Evolutionary conservation across 2,113 vertebrate species (phyloP), one percentile per base, ranked within the genome.

Genomic region (Oncorhynchus clarkii): DNA sequence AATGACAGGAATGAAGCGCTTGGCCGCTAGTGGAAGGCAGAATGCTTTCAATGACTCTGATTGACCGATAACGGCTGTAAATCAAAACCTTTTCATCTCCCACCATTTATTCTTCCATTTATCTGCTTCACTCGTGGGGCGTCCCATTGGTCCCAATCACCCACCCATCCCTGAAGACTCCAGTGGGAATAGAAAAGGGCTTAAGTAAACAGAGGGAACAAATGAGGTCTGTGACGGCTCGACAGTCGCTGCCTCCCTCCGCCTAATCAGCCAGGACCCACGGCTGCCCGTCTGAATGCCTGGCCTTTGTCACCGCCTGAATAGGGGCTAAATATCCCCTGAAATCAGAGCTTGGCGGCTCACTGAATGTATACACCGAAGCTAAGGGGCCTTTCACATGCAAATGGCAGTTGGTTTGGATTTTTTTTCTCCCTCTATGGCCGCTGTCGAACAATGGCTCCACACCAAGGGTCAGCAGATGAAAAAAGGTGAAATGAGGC

Each of bases 121-220:
- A 84, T 84, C 48, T 16, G 14, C 31, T 34, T 34, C 29, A 68
- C 67, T 34, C 14, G 27, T 68, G 27, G 27, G 14, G 31, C 31
- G 27, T 22, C 60, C 84, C 84, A 85, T 54, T 54, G 51, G 51
- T 54, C 82, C 90, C 87, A 92, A 77, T 84, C 85, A 81, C 79
- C 86, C 81, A 86, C 91, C 90, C 93, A 83, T 87, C 82, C 88
- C 91, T 87, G 82, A 89, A 91, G 86, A 70, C 91, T 90, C 85
- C 85, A 80, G 87, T 93, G 91, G 91, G 88, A 89, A 85, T 87
- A 89, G 85, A 78, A 86, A 92, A 89, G 80, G 89, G 83, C 91
- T 94, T 94, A 93, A 93, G 91, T 93, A 94, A 95, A 95, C 92
- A 93, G 90, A 83, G 74, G 90, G 92, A 94, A 94, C 92, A 93